Evolutionary conservation across 1,140 invertebrate genomes (phyloP), one percentile per base, ranked within the genome.

Genomic region (Sarcophaga bullata): DNA sequence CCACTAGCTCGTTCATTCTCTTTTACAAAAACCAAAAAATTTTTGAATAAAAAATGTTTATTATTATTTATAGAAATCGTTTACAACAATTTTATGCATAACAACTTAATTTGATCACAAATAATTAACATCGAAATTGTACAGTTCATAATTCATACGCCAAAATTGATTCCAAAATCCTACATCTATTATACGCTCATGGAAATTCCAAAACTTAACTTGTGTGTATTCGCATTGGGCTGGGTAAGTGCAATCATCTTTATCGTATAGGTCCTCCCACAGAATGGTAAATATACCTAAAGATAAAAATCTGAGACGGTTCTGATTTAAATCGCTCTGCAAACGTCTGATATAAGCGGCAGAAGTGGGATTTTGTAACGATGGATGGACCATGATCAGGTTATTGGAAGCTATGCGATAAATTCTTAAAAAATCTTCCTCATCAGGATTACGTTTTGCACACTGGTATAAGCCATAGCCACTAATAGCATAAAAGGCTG

Each of bases 141-240:
- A 91, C 92, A 96, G 96, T 88, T 93, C 94, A 84, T 92, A 92
- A 73, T 92, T 92, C 46, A 95, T 90, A 81, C 94, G 91, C 93
- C 94, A 94, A 94, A 95, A 97, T 82, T 91, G 92, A 82, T 94
- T 93, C 87, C 95, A 91, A 85, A 96, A 92, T 8, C 96, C 96
- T 83, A 97, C 88, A 89, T 97, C 96, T 47, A 96, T 89, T 83
- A 96, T 93, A 85, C 93, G 91, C 84, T 93, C 86, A 82, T 93
- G 86, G 86, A 94, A 93, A 50, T 91, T 93, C 8, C 92, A 80
- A 84, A 92, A 93, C 85, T 90, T 86, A 6, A 95, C 93, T 87
- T 93, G 91, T 46, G 95, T 90, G 86, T 96, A 95, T 54, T 92
- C 90, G 89, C 96, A 97, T 47, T 93, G 92, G 10, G 93, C 92